These are phyloP conservation scores for Sebastes umbrosus DNA, from an alignment of 2,797 vertebrate genomes.

Conservation along the genomic window DNA sequence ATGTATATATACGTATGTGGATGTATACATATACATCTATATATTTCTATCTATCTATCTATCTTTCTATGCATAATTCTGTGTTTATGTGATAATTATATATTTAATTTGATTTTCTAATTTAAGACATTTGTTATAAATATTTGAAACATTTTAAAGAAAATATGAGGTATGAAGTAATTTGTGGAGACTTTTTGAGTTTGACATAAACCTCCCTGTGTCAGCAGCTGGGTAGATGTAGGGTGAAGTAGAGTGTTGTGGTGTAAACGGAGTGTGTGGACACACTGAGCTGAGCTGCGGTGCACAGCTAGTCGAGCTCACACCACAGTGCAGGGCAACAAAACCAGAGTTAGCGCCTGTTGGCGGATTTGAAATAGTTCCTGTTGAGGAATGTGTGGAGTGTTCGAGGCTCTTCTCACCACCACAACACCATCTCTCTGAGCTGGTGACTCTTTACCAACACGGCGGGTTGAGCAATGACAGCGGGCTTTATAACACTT, in stretches of 20 bases:
- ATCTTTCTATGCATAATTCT: too few relatives aligned
- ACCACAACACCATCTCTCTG: not conserved
- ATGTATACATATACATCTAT: too few relatives aligned
- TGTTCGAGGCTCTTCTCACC: not conserved
- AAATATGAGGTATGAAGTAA: too few relatives aligned
- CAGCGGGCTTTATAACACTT: rapidly evolving
- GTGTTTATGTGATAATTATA: too few relatives aligned
- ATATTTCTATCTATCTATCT: too few relatives aligned
- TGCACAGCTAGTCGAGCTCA: not conserved
- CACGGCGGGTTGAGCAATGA: slow-evolving; percentile 2
- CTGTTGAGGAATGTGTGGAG: slow-evolving; percentile 65
- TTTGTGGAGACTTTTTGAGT: not conserved
- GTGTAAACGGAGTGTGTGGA: not conserved
- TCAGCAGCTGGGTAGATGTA: not conserved
- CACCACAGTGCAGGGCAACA: slow-evolving; percentile 26
- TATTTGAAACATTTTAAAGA: too few relatives aligned
- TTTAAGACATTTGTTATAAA: too few relatives aligned
- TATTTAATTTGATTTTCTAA: too few relatives aligned
- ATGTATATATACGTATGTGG: too few relatives aligned
- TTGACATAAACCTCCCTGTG: not conserved
- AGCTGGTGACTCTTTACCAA: not conserved
- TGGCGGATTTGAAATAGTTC: slow-evolving; percentile 72
- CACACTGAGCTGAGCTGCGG: not conserved
- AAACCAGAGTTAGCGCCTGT: slow-evolving; percentile 55
- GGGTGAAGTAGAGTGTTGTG: not conserved